These are phyloP conservation scores for Todus mexicanus DNA, from an alignment of 2,797 vertebrate species.

Conservation along the genomic window DNA sequence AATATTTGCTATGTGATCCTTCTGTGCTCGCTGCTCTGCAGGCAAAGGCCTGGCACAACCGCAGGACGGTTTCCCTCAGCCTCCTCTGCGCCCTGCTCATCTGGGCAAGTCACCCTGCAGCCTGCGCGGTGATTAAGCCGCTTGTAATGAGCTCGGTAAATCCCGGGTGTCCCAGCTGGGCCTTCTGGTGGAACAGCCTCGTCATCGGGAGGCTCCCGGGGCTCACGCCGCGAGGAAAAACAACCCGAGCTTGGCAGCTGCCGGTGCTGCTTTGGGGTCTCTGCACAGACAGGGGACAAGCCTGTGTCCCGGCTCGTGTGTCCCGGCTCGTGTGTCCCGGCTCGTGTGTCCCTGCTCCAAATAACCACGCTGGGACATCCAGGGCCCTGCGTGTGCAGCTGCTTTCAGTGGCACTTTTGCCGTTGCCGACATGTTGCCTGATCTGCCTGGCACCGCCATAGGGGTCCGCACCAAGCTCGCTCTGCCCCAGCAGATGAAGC, in stretches of 20 bases:
- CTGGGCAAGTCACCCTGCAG: background rate
- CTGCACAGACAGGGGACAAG: background rate
- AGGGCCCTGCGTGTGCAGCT: background rate
- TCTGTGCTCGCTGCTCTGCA: background rate
- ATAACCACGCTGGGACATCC: background rate
- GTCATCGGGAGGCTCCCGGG: background rate
- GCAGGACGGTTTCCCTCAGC: background rate
- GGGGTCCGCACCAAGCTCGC: background rate
- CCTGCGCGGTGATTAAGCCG: background rate
- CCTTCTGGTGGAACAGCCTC: background rate
- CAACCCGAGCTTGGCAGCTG: background rate
- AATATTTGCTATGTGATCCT: background rate
- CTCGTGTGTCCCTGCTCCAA: background rate
- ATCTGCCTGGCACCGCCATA: accelerated
- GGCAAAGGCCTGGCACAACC: background rate
- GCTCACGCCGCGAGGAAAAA: background rate
- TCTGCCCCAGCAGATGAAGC: accelerated
- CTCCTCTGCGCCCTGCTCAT: background rate
- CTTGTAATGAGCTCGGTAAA: background rate
- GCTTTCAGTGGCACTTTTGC: background rate
- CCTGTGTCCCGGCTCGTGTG: background rate
- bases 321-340: background rate
- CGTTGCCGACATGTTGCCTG: background rate
- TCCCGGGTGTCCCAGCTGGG: background rate
- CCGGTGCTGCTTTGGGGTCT: background rate